Conservation (phyloP, 2,888 invertebrate genomes). For the Chaetogeoica ovagalla region DNA sequence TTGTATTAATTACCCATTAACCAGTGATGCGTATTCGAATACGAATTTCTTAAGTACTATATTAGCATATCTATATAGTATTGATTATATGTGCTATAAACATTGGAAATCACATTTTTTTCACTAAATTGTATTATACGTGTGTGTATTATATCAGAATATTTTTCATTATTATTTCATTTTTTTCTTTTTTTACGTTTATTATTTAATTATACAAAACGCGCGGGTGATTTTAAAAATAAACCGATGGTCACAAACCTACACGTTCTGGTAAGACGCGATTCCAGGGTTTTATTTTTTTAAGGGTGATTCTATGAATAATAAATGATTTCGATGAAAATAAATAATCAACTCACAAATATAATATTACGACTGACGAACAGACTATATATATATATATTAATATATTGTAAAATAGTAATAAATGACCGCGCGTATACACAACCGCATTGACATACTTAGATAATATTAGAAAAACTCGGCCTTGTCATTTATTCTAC, state of each 20-base stretch:
- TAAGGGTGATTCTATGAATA: background rate
- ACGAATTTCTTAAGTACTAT: too few species aligned
- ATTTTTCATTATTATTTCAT: too few species aligned
- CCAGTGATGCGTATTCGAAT: too few species aligned
- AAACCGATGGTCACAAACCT: background rate
- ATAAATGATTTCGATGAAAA: background rate
- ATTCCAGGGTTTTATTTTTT: constrained; percentile 31
- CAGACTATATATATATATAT: too few species aligned
- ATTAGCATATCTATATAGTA: too few species aligned
- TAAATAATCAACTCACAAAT: background rate
- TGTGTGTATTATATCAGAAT: too few species aligned
- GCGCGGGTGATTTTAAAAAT: background rate
- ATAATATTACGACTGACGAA: background rate
- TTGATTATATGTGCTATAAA: too few species aligned
- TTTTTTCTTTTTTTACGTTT: background rate
- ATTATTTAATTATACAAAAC: too few species aligned
- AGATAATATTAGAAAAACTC: constrained; percentile 47
- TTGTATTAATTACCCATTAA: too few species aligned
- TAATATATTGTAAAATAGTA: background rate
- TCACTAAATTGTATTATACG: too few species aligned
- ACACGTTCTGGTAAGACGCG: background rate
- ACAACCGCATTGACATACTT: constrained; percentile 28
- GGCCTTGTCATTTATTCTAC: constrained; percentile 18
- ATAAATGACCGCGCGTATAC: background rate
- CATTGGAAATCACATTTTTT: too few species aligned